Conservation (phyloP, 1,140 invertebrate genomes). For the Aricia agestis region DNA sequence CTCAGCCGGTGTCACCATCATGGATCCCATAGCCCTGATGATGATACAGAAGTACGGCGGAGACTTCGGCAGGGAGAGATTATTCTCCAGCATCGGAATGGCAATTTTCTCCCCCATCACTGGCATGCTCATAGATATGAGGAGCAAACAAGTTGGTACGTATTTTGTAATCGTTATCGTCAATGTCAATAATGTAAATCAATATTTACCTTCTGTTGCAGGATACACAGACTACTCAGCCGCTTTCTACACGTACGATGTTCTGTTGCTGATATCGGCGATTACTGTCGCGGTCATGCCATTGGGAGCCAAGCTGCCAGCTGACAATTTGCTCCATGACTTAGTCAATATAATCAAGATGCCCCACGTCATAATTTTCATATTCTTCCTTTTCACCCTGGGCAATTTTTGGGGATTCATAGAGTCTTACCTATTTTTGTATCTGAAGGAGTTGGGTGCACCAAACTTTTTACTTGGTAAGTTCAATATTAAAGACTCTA, state of each 20-base stretch:
- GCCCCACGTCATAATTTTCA: constrained; percentile 85
- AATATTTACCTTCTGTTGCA: constrained; percentile 45
- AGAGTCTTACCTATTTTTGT: constrained; percentile 89
- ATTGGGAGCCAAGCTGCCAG: constrained; percentile 82
- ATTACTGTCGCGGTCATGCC: constrained; percentile 84
- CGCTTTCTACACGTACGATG: constrained; percentile 86
- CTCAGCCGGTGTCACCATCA: constrained; percentile 85
- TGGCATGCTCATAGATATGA: constrained; percentile 85
- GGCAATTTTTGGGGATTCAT: constrained; percentile 91
- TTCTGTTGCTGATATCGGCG: constrained; percentile 81
- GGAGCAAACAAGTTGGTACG: constrained; percentile 76
- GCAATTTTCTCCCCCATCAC: constrained; percentile 88
- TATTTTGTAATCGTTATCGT: constrained; percentile 58
- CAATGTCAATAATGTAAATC: constrained; percentile 52
- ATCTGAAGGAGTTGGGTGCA: constrained; percentile 87
- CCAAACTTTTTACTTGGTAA: constrained; percentile 87
- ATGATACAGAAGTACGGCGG: constrained; percentile 88
- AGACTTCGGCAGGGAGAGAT: constrained; percentile 86
- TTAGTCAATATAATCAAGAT: constrained; percentile 83
- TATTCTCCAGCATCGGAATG: constrained; percentile 88
- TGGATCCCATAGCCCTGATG: constrained; percentile 88
- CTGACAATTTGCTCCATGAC: constrained; percentile 83
- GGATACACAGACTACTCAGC: constrained; percentile 87
- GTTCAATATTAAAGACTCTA: constrained; percentile 22
- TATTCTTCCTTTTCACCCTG: constrained; percentile 85